Evolutionary conservation across 2,113 vertebrate genomes (phyloP).

Genomic region (Archocentrus centrarchus): DNA sequence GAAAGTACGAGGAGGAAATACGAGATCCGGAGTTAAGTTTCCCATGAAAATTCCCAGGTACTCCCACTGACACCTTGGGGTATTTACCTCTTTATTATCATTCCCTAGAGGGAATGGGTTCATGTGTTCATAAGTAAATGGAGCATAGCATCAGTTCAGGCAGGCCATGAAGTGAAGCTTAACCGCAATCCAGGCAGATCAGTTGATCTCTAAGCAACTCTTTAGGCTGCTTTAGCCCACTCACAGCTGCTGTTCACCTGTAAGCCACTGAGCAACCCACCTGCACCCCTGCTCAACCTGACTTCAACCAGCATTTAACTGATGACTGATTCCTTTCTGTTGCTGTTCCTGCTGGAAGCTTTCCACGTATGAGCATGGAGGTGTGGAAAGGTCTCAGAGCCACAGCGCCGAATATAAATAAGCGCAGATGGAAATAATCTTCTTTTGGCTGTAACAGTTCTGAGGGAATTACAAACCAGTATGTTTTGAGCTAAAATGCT

Average conservation of each 20-base stretch:
- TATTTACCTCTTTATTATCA: not conserved
- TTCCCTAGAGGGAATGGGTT: not conserved
- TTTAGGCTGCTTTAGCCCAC: not conserved
- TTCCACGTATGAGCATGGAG: not conserved
- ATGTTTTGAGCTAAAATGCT: not conserved
- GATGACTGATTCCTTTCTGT: not conserved
- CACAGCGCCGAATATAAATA: not conserved
- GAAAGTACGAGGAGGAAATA: constrained; percentile 45
- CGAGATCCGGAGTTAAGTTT: constrained; percentile 42
- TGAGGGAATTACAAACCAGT: not conserved
- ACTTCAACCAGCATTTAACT: not conserved
- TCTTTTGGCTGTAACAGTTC: not conserved
- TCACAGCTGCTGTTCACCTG: not conserved
- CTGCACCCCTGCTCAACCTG: not conserved
- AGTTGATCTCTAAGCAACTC: not conserved
- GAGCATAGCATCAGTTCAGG: not conserved
- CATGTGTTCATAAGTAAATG: not conserved
- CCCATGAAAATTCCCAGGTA: constrained; percentile 31
- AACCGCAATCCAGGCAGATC: not conserved
- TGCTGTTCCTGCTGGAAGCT: not conserved
- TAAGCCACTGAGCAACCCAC: not conserved
- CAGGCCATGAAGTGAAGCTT: not conserved
- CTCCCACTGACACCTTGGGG: not conserved
- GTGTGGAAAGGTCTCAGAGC: not conserved
- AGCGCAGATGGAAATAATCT: not conserved